Percentiles rank a stretch among this genome's conserved stretches.
Evolutionary conservation across 2,888 invertebrate genomes (phyloP).

Genomic region (Colletes collaris): DNA sequence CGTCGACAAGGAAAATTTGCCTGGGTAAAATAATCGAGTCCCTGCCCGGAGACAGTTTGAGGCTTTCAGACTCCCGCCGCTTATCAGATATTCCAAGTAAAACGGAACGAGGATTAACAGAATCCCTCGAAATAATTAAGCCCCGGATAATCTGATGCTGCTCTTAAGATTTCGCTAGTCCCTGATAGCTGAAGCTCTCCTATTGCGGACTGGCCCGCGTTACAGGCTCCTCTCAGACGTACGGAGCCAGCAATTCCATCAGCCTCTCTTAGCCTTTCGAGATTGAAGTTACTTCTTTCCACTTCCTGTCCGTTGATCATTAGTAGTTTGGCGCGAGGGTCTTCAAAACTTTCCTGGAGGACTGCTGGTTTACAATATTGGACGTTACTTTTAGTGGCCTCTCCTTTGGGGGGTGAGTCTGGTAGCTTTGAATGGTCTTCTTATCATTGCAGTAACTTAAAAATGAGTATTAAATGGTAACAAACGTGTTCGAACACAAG

Average conservation of each 20-base stretch:
- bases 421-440: no score
- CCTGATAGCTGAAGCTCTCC: slow-evolving; percentile 17
- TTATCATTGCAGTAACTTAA: no score
- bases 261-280: background rate
- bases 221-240: slow-evolving; percentile 7
- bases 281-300: background rate
- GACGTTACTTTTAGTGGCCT: no score
- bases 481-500: no score
- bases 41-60: slow-evolving; percentile 1
- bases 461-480: no score
- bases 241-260: background rate
- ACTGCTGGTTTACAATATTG: no score
- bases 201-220: slow-evolving; percentile 12
- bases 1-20: slow-evolving; percentile 26
- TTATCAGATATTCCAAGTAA: slow-evolving; percentile 52
- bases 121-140: slow-evolving; percentile 59
- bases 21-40: slow-evolving; percentile 37
- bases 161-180: slow-evolving; percentile 35
- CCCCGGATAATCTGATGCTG: slow-evolving; percentile 47
- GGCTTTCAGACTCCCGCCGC: slow-evolving; percentile 25
- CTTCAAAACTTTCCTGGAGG: background rate
- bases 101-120: slow-evolving; percentile 49
- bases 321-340: no score
- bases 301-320: background rate
- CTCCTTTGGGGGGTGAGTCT: no score